A percentile compares a stretch with the other conserved stretches of the same genome.
phyloP scores from a whole-genome alignment of 2,888 invertebrate species.

The Mimumesa dahlbomi region DNA sequence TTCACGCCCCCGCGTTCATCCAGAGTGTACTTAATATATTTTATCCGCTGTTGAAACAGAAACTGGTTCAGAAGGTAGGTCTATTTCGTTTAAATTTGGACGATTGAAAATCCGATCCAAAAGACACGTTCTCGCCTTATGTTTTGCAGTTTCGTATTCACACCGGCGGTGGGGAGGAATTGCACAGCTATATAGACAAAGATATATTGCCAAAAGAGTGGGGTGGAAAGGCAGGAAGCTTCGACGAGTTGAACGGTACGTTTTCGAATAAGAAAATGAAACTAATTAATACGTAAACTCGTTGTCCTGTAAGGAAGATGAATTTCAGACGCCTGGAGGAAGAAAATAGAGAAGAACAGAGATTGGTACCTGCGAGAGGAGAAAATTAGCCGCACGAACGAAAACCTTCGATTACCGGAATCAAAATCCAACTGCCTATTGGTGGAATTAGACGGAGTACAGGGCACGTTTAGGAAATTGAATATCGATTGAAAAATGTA shows the following conservation, averaged over 20 bases:
- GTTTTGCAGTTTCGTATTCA: conserved; percentile 76
- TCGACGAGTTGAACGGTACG: conserved; percentile 74
- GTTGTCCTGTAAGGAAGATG: not conserved
- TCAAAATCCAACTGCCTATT: conserved; percentile 64
- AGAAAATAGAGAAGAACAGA: conserved; percentile 73
- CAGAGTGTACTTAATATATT: conserved; percentile 72
- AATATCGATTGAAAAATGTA: conserved; percentile 77
- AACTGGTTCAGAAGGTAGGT: conserved; percentile 73
- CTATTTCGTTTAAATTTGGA: not conserved
- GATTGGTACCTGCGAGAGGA: conserved; percentile 78
- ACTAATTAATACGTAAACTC: not conserved
- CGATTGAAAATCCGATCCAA: no score
- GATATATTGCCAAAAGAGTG: conserved; percentile 80
- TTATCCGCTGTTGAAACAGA: conserved; percentile 76
- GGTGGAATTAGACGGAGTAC: conserved; percentile 72
- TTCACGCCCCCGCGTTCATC: conserved; percentile 74
- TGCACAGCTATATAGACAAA: conserved; percentile 77
- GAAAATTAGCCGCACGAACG: conserved; percentile 74
- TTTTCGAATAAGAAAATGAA: not conserved
- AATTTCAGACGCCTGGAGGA: conserved; percentile 72
- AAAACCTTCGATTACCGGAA: conserved; percentile 69
- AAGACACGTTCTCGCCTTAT: not conserved
- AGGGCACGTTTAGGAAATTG: conserved; percentile 76
- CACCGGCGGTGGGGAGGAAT: conserved; percentile 76
- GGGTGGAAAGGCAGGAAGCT: conserved; percentile 79